Conservation (phyloP, 2,113 vertebrate genomes). For the Machaerirhynchus nigripectus region DNA sequence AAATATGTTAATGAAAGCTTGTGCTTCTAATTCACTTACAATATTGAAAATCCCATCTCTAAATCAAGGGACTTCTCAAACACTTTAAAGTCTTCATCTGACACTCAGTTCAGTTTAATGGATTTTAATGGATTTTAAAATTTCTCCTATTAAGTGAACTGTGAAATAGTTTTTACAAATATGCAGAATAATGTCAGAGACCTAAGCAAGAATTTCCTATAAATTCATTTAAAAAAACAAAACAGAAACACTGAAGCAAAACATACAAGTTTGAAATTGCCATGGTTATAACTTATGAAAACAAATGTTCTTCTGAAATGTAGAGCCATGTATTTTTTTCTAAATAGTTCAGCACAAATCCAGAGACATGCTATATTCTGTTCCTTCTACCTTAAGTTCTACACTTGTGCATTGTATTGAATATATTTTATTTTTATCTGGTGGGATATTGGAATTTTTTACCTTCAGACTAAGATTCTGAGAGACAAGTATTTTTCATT, state of each 20-base stretch:
- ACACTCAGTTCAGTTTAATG: neutral
- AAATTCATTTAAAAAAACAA: neutral
- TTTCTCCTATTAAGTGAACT: neutral
- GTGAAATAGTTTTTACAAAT: constrained; percentile 1
- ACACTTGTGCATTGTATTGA: neutral
- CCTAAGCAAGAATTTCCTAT: neutral
- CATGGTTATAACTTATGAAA: neutral
- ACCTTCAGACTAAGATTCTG: neutral
- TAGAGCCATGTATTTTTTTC: neutral
- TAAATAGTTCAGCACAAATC: neutral
- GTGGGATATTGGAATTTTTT: neutral
- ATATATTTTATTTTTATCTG: neutral
- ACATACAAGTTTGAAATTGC: rapidly evolving
- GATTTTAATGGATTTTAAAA: constrained; percentile 10
- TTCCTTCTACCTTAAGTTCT: neutral
- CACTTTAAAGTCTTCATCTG: neutral
- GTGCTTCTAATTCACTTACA: neutral
- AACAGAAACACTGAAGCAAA: neutral
- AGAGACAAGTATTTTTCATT: neutral
- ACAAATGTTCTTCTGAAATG: neutral
- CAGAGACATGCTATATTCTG: neutral
- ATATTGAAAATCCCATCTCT: neutral
- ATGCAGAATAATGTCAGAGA: neutral
- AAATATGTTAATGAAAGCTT: neutral
- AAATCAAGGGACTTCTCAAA: neutral